phyloP scores from a whole-genome alignment of 2,888 invertebrate species.

The Cyrtodaria siliqua region DNA sequence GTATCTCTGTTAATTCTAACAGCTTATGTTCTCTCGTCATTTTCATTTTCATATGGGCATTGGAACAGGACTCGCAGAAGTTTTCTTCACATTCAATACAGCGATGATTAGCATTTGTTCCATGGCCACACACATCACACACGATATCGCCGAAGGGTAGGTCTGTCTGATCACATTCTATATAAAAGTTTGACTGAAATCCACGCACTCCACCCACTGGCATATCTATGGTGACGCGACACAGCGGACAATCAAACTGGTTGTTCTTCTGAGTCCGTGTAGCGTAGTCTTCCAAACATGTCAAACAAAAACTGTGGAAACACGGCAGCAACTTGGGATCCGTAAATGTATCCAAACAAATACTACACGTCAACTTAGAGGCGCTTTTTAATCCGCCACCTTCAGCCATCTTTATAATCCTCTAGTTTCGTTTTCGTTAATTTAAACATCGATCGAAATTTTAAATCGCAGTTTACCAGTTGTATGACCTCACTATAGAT shows the following conservation, averaged over 20 bases:
- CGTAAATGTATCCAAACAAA: constrained; percentile 1
- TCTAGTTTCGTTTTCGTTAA: too few species aligned
- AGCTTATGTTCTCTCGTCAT: constrained; percentile 3
- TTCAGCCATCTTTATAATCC: too few species aligned
- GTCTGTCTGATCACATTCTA: neutral
- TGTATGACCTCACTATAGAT: too few species aligned
- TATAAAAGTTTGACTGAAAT: constrained; percentile 10
- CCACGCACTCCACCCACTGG: constrained; percentile 14
- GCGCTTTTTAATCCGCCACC: neutral
- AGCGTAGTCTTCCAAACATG: neutral
- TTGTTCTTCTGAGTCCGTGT: neutral
- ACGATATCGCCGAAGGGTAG: neutral
- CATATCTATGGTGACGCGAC: constrained; percentile 1
- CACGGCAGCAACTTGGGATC: constrained; percentile 3
- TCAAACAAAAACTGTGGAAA: constrained; percentile 3
- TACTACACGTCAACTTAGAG: constrained; percentile 2
- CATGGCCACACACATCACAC: constrained; percentile 21
- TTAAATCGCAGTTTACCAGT: too few species aligned
- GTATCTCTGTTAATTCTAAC: neutral
- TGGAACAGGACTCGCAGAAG: constrained; percentile 10
- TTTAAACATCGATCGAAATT: too few species aligned
- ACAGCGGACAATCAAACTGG: constrained; percentile 6
- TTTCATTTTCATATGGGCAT: constrained; percentile 19
- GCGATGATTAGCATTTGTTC: neutral
- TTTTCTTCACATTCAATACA: constrained; percentile 23